These are phyloP conservation scores for Tapera naevia DNA, from an alignment of 2,797 vertebrate genomes.

Conservation along the genomic window DNA sequence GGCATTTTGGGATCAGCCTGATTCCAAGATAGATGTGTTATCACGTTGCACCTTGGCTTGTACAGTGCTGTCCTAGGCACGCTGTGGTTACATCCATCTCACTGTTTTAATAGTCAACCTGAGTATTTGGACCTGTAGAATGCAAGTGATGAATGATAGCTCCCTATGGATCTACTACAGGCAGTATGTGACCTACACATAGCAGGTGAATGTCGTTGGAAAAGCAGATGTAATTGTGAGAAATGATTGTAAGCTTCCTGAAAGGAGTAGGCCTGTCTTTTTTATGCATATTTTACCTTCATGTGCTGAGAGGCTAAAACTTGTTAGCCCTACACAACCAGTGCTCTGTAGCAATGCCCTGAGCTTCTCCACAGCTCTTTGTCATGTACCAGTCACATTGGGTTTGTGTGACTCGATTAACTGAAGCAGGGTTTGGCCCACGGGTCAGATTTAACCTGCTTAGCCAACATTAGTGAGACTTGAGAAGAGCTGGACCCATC, in stretches of 20 bases:
- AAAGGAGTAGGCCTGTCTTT: neutral
- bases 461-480: neutral
- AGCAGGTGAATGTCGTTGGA: neutral
- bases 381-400: rapidly evolving
- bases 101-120: neutral
- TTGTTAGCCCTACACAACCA: neutral
- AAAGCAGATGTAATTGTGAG: neutral
- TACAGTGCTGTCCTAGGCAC: rapidly evolving
- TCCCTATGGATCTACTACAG: neutral
- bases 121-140: neutral
- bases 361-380: neutral
- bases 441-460: neutral
- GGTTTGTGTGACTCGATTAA: neutral
- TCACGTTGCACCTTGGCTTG: neutral
- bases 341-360: neutral
- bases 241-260: neutral
- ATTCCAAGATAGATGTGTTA: neutral
- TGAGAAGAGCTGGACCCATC: neutral
- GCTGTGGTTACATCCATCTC: neutral
- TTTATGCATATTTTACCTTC: neutral
- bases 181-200: rapidly evolving
- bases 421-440: rapidly evolving
- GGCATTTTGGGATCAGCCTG: neutral
- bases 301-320: neutral
- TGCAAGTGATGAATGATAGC: neutral